Evolutionary conservation across 2,888 invertebrate species (phyloP).

Genomic region (Apamea anceps): DNA sequence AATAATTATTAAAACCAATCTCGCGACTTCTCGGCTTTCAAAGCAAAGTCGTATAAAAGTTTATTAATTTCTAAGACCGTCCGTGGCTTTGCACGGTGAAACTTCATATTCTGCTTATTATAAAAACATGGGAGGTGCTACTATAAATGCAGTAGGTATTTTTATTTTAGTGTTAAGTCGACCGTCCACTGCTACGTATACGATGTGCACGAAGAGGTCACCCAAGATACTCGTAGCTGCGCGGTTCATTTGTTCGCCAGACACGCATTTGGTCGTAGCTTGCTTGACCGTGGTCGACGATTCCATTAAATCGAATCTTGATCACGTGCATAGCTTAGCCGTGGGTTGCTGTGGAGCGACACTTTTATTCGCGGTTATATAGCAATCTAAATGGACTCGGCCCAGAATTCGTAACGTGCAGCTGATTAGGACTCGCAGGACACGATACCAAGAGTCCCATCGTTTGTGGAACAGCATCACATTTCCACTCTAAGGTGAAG

Average conservation of each 20-base stretch:
- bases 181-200: background rate
- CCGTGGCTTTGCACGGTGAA: conserved; percentile 37
- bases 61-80: conserved; percentile 35
- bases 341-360: no score
- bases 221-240: accelerated
- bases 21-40: conserved; percentile 11
- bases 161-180: background rate
- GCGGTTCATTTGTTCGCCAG: background rate
- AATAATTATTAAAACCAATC: conserved; percentile 36
- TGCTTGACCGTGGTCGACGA: background rate
- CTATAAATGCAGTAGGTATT: background rate
- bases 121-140: conserved; percentile 25
- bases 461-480: no score
- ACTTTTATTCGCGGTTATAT: background rate
- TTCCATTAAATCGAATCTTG: background rate
- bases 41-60: conserved; percentile 40
- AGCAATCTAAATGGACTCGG: no score
- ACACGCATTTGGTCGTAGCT: background rate
- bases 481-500: no score
- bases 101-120: conserved; percentile 35
- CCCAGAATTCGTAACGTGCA: no score
- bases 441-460: no score
- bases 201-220: background rate
- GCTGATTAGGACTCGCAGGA: no score
- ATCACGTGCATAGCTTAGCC: no score